Conservation (phyloP, 2,888 invertebrate genomes). For the Busseola fusca region DNA sequence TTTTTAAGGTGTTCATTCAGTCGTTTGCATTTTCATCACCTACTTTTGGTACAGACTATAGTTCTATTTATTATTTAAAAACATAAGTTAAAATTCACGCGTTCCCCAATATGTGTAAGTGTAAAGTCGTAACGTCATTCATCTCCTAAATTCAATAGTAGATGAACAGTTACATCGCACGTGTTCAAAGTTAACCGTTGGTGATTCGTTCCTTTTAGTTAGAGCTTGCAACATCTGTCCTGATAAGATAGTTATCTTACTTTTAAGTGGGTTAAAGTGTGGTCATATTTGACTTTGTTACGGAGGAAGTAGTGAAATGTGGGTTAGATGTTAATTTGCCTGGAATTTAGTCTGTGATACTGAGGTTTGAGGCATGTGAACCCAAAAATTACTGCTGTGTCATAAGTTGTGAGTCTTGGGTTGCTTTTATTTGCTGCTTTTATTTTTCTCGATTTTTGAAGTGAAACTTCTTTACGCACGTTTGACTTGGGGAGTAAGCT, state of each 20-base stretch:
- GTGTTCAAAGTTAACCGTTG: slow-evolving; percentile 76
- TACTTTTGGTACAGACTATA: not conserved
- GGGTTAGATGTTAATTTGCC: slow-evolving; percentile 29
- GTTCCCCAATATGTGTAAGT: slow-evolving; percentile 38
- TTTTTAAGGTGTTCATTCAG: not conserved
- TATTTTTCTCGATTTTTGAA: not conserved
- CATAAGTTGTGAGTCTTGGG: too few species aligned
- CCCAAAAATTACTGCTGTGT: not conserved
- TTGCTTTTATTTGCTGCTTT: too few species aligned
- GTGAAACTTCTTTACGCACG: too few species aligned
- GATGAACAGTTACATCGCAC: slow-evolving; percentile 69
- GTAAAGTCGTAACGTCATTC: slow-evolving; percentile 68
- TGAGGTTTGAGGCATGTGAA: not conserved
- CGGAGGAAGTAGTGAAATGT: slow-evolving; percentile 36
- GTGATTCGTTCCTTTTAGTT: slow-evolving; percentile 69
- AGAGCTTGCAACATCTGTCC: slow-evolving; percentile 59
- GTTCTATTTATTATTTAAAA: not conserved
- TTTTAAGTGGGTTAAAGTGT: slow-evolving; percentile 56
- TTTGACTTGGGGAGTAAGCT: too few species aligned
- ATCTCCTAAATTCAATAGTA: slow-evolving; percentile 69
- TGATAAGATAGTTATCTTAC: slow-evolving; percentile 60
- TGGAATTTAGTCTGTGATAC: slow-evolving; percentile 1
- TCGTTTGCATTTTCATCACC: not conserved
- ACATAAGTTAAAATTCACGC: not conserved
- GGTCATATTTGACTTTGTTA: slow-evolving; percentile 45